A percentile compares a stretch with the other conserved stretches of the same genome.
These are phyloP conservation scores for Drosophila kepulauana DNA, from an alignment of 1,140 invertebrate genomes.

Conservation along the genomic window DNA sequence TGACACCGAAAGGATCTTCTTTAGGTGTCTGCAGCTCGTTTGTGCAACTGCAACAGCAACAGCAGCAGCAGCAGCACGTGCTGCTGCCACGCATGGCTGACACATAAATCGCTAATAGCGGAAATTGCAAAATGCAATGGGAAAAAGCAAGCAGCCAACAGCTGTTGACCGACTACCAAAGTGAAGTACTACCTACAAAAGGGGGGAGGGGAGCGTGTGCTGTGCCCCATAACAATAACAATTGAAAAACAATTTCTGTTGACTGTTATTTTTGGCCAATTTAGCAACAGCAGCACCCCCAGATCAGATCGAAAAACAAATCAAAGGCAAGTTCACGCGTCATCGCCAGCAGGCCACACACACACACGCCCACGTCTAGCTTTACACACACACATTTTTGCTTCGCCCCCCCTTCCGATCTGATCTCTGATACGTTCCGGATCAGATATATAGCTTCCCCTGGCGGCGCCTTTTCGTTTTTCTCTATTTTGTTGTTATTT, in stretches of 20 bases:
- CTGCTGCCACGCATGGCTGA: constrained; percentile 18
- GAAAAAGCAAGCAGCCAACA: not conserved
- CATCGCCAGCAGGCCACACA: constrained; percentile 54
- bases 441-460: not conserved
- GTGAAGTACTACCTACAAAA: no score
- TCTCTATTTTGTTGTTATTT: constrained; percentile 34
- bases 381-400: constrained; percentile 20
- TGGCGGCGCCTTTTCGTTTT: constrained; percentile 45
- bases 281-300: not conserved
- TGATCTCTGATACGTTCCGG: no score
- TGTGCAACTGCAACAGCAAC: not conserved
- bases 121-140: constrained; percentile 15
- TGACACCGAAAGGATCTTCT: constrained; percentile 54
- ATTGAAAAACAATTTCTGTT: constrained; percentile 21
- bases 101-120: constrained; percentile 17
- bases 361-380: constrained; percentile 69
- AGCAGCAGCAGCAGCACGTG: not conserved
- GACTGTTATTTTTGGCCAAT: constrained; percentile 72
- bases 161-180: constrained; percentile 1
- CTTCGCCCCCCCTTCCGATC: not conserved
- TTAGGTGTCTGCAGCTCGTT: constrained; percentile 10
- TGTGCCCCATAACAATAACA: constrained; percentile 21
- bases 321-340: constrained; percentile 82
- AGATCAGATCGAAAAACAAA: constrained; percentile 54
- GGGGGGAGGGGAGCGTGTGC: constrained; percentile 1